Base-by-base conservation (phyloP, 2,888 invertebrate species). In the Clistopyga incitator region DNA sequence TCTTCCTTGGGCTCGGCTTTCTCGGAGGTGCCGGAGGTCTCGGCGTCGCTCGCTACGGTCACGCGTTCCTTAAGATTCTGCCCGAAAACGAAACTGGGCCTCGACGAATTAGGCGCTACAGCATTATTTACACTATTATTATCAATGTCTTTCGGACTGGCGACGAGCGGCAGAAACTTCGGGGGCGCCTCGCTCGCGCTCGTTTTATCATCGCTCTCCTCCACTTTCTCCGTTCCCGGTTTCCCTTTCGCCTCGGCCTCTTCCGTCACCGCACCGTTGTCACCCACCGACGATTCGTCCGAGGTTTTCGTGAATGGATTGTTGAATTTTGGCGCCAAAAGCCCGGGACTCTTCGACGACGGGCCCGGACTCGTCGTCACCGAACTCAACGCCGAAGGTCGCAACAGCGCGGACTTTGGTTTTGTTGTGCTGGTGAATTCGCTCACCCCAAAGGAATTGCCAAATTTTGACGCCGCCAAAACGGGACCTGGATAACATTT, bases 21-120 rank as follows among this genome's bases (percentile, higher is more conserved):
- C 3, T 90, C 90, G 0, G 90, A 86, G 47, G 87, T 88, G 87
- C 94, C 94, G 0, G 90, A 91, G 47, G 85, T 87, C 70, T 94
- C 95, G 1, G 94, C 93, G 82, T 94, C 94, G 68, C 94, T 94
- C 85, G 95, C 95, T 50, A 95, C 96, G 42, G 96, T 94, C 11
- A 98, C 98, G 88, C 98, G 95, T 87, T 97, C 98, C 89, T 97
- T 97, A 68, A 98, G 95, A 93, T 98, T 98, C 93, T 98, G 97
- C 0, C 98, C 98, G 93, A 98, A 98, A 15, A 98, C 97, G 94
- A 98, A 98, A 47, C 96, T 95, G 34, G 95, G 95, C 64, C 95
- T 94, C 68, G 94, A 94, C 2, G 96, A 94, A 81, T 91, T 90
- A 2, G 91, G 89, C 15, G 89, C 86, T 15, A 90, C 88, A 3